These are phyloP conservation scores for Metallyticus violacea DNA, from an alignment of 2,888 invertebrate genomes.

Conservation along the genomic window DNA sequence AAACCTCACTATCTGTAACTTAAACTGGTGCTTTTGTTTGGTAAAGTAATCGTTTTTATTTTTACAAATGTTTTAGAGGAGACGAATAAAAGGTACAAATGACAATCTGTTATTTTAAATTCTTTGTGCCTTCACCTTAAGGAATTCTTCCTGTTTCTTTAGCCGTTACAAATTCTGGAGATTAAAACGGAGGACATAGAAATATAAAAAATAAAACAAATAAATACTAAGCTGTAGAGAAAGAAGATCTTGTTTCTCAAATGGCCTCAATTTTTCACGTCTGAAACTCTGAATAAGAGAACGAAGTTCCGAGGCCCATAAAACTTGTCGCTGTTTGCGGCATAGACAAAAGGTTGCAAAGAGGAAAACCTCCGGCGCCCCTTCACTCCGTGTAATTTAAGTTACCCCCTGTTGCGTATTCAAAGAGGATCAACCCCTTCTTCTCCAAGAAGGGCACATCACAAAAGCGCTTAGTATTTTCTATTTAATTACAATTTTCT, in stretches of 20 bases:
- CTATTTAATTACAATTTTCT: neutral
- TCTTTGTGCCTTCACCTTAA: neutral
- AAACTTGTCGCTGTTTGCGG: conserved; percentile 1
- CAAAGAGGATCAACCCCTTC: neutral
- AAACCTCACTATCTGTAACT: too few relatives aligned
- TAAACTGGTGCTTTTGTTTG: neutral
- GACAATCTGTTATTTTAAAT: neutral
- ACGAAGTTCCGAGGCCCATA: neutral
- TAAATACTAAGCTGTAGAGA: neutral
- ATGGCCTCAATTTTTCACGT: conserved; percentile 15
- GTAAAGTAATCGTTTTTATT: neutral
- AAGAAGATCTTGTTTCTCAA: conserved; percentile 9
- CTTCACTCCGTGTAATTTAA: neutral
- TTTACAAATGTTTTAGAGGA: too few relatives aligned
- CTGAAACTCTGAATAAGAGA: neutral
- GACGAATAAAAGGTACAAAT: neutral
- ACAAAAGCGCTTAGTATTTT: neutral
- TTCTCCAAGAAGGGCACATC: neutral
- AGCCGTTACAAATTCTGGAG: neutral
- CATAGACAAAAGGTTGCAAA: neutral
- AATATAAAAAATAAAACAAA: neutral
- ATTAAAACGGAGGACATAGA: neutral
- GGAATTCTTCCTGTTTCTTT: neutral
- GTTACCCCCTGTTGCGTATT: neutral
- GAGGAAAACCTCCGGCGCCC: neutral